Conservation (phyloP, 2,797 vertebrate species). For the Cetoscarus ocellatus region DNA sequence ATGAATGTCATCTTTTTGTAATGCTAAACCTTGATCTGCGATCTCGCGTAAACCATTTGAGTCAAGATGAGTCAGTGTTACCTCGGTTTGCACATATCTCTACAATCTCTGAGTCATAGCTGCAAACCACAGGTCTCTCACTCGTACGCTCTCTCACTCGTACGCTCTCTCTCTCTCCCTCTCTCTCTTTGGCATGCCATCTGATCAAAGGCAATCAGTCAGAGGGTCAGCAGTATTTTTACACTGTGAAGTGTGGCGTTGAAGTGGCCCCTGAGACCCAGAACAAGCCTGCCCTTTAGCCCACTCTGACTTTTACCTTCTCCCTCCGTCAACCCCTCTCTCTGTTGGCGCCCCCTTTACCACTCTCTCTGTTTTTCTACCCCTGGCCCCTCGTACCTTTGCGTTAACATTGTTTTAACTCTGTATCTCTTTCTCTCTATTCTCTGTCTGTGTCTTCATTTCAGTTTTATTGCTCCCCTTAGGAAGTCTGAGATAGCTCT, state of each 20-base stretch:
- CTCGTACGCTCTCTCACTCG: neutral
- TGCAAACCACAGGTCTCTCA: constrained; percentile 8
- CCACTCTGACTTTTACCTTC: constrained; percentile 55
- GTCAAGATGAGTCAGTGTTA: neutral
- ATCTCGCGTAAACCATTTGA: neutral
- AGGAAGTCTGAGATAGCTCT: constrained; percentile 1
- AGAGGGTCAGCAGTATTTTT: constrained; percentile 76
- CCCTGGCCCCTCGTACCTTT: constrained; percentile 42
- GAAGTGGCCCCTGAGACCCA: constrained; percentile 73
- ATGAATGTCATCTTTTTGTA: neutral
- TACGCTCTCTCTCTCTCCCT: neutral
- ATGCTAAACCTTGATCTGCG: neutral
- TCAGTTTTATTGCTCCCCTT: constrained; percentile 16
- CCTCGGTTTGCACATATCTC: constrained; percentile 13
- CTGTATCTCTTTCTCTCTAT: constrained; percentile 3
- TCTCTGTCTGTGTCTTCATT: constrained; percentile 27
- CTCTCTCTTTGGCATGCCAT: constrained; percentile 14
- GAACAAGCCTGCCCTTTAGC: constrained; percentile 69
- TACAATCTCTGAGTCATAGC: constrained; percentile 4
- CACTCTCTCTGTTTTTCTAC: constrained; percentile 23
- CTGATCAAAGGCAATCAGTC: constrained; percentile 65
- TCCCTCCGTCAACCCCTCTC: constrained; percentile 14
- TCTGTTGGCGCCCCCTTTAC: constrained; percentile 1
- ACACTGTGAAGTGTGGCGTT: constrained; percentile 71
- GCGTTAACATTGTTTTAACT: constrained; percentile 36